Conservation (phyloP, 2,888 invertebrate species). For the Plemyria rubiginata region DNA sequence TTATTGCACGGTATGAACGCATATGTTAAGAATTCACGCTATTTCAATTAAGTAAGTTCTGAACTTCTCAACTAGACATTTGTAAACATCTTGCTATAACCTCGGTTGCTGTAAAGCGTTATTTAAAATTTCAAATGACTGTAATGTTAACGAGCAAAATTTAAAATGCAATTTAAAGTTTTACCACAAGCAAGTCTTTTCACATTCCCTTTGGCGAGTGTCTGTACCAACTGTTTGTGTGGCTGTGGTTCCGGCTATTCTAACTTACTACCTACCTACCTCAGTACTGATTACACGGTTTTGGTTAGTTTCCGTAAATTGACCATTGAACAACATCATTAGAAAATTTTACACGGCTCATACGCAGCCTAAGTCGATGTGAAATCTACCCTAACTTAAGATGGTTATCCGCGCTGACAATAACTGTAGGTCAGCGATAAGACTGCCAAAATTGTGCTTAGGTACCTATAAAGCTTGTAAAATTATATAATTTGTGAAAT, state of each 20-base stretch:
- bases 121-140: conserved; percentile 54
- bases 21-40: too few species aligned
- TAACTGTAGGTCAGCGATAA: too few species aligned
- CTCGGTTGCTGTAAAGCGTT: conserved; percentile 52
- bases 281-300: conserved; percentile 47
- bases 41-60: conserved; percentile 17
- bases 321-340: conserved; percentile 31
- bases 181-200: conserved; percentile 70
- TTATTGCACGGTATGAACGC: too few species aligned
- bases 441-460: too few species aligned
- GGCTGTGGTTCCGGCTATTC: conserved; percentile 66
- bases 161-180: conserved; percentile 83
- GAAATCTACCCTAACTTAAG: too few species aligned
- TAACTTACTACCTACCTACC: conserved; percentile 41
- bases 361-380: too few species aligned
- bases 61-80: conserved; percentile 17
- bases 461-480: too few species aligned
- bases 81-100: conserved; percentile 39
- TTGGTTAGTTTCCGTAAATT: conserved; percentile 63
- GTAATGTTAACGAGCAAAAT: conserved; percentile 74
- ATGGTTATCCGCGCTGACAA: too few species aligned
- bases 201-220: conserved; percentile 76
- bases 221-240: conserved; percentile 56
- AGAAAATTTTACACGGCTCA: too few species aligned
- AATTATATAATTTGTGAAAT: too few species aligned